Evolutionary conservation across 2,888 invertebrate genomes (phyloP), one percentile per base, ranked within the genome.

Genomic region (Cryptophagus acutangulus): DNA sequence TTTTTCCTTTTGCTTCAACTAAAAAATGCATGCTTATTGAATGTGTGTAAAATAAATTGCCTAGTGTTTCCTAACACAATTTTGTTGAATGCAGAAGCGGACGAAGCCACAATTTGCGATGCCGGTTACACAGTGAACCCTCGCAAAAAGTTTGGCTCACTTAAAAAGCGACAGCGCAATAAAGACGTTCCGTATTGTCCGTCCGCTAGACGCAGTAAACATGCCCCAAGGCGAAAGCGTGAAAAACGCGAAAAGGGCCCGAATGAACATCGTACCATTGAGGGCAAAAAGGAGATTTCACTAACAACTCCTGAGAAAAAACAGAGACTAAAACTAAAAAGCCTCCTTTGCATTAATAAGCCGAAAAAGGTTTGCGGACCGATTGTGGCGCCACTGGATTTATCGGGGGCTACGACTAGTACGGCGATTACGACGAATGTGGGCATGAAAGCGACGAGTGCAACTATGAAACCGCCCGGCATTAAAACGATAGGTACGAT

Each of bases 41-140:
- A n/a, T n/a, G n/a, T n/a, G n/a, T n/a, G n/a, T n/a, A n/a, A n/a
- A n/a, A n/a, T n/a, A n/a, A n/a, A n/a, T n/a, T n/a, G n/a, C n/a
- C 49, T 33, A 36, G 33, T 15, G 20, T 15, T 14, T 13, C 5
- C n/a, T n/a, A n/a, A n/a, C n/a, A n/a, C n/a, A n/a, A n/a, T 33
- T 43, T 24, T 28, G 36, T 36, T 39, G n/a, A 33, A 52, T 55
- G 10, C 44, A 75, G 75, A 76, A 50, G 67, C 75, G 0, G 68
- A 71, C 25, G 76, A 77, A 45, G 76, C 74, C 1, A 58, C 68
- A 6, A 66, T 76, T 4, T 73, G 69, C 38, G 76, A 77, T 43
- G 75, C 72, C 26, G 76, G 76, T 3, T 75, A 75, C 51, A 72
- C 72, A 48, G 69, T 73, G 2, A 70, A 71, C 30, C 69, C 69